phyloP scores from a whole-genome alignment of 2,888 invertebrate genomes.

The Chymomyza caudatula region DNA sequence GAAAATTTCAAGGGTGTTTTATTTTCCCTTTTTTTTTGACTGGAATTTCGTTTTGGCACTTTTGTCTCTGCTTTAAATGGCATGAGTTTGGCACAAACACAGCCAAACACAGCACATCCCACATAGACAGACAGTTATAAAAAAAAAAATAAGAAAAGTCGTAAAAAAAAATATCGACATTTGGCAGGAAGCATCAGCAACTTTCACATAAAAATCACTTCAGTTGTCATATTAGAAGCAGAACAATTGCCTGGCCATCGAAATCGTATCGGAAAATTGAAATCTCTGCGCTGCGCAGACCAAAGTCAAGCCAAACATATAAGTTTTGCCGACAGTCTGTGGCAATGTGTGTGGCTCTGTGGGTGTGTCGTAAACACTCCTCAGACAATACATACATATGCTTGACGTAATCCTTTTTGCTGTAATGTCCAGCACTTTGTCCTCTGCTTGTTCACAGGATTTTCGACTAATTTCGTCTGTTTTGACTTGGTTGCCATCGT shows the following conservation, averaged over 20 bases:
- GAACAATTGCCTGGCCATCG: slow-evolving; percentile 62
- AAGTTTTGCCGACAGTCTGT: slow-evolving; percentile 46
- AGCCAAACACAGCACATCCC: slow-evolving; percentile 1
- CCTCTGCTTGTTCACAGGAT: slow-evolving; percentile 69
- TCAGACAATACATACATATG: slow-evolving; percentile 64
- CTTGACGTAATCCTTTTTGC: slow-evolving; percentile 73
- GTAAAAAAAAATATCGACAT: slow-evolving; percentile 50
- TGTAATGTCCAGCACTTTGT: slow-evolving; percentile 69
- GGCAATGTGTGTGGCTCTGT: slow-evolving; percentile 5
- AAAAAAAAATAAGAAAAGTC: slow-evolving; percentile 36
- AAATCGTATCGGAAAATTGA: slow-evolving; percentile 71
- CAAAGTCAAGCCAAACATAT: slow-evolving; percentile 49
- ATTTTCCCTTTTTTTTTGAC: slow-evolving; percentile 19
- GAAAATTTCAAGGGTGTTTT: slow-evolving; percentile 71
- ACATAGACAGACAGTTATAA: background rate
- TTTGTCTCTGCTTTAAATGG: slow-evolving; percentile 63
- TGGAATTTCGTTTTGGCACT: slow-evolving; percentile 20
- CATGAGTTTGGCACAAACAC: slow-evolving; percentile 59
- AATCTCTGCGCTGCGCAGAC: slow-evolving; percentile 53
- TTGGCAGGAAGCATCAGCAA: slow-evolving; percentile 68
- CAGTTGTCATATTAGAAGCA: slow-evolving; percentile 68
- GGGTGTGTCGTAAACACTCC: background rate
- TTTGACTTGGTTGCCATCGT: slow-evolving; percentile 49
- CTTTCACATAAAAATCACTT: slow-evolving; percentile 73
- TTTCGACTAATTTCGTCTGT: slow-evolving; percentile 71